Evolutionary conservation across 2,797 vertebrate genomes (phyloP).

Genomic region (Argya squamiceps): DNA sequence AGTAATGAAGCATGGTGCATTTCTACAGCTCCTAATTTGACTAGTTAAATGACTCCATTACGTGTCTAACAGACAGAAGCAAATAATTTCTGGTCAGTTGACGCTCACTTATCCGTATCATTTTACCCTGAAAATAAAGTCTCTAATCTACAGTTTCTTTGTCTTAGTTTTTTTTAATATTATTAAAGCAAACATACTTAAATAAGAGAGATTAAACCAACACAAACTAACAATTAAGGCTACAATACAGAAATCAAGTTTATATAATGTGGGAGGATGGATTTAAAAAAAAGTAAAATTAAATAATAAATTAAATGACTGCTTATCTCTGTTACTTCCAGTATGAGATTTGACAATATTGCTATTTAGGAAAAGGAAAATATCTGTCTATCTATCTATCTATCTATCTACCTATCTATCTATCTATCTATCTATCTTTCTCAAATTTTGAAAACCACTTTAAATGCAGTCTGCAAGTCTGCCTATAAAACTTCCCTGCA

Average conservation of each 20-base stretch:
- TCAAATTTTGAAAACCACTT: neutral
- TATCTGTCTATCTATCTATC: neutral
- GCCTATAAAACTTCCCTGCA: constrained; percentile 24
- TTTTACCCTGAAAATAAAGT: constrained; percentile 95
- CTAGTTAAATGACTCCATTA: constrained; percentile 99
- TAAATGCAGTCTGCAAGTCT: neutral
- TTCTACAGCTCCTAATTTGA: constrained; percentile 99
- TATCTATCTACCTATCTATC: neutral
- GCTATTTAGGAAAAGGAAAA: constrained; percentile 2
- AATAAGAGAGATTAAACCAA: constrained; percentile 70
- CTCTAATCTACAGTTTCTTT: constrained; percentile 88
- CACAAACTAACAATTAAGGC: constrained; percentile 67
- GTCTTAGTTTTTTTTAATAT: constrained; percentile 79
- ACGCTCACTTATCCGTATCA: constrained; percentile 98
- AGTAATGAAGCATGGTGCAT: constrained; percentile 99
- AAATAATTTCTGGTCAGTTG: constrained; percentile 99
- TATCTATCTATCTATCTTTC: neutral
- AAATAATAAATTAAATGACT: constrained; percentile 23
- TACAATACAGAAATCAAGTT: constrained; percentile 13
- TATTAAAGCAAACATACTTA: constrained; percentile 78
- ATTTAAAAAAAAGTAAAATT: neutral
- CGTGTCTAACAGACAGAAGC: constrained; percentile 99
- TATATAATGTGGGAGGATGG: neutral
- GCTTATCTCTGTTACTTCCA: constrained; percentile 10
- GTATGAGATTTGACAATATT: constrained; percentile 10